A percentile compares a stretch with the other conserved stretches of the same genome.
phyloP scores from a whole-genome alignment of 2,888 invertebrate species.

The Athrips mouffetella region DNA sequence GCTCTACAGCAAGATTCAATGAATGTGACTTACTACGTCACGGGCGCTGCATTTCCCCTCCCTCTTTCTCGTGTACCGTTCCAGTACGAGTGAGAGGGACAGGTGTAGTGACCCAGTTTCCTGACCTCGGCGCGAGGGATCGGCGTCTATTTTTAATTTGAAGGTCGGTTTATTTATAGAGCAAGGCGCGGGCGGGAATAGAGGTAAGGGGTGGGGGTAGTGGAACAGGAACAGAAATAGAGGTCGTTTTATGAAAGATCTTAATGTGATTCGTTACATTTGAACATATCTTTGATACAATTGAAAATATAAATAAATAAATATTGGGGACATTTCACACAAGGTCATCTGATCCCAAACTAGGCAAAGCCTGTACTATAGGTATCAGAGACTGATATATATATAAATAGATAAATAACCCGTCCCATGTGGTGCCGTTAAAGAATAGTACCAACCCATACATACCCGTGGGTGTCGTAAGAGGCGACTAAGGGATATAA shows the following conservation, averaged over 20 bases:
- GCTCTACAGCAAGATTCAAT: constrained; percentile 69
- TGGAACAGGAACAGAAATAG: too few species aligned
- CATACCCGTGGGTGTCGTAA: too few species aligned
- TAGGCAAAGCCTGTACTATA: too few species aligned
- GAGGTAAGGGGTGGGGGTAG: not conserved
- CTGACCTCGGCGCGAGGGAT: constrained; percentile 71
- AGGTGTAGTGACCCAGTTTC: constrained; percentile 67
- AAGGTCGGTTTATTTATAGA: constrained; percentile 77
- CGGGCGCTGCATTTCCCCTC: constrained; percentile 54
- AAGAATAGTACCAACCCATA: too few species aligned
- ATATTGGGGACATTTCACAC: too few species aligned
- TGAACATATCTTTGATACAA: too few species aligned
- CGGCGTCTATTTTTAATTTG: constrained; percentile 75
- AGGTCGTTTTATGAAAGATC: constrained; percentile 15
- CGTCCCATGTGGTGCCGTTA: too few species aligned
- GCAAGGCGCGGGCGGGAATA: constrained; percentile 27
- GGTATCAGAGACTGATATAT: too few species aligned
- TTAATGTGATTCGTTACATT: constrained; percentile 29
- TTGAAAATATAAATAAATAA: too few species aligned
- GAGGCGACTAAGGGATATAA: too few species aligned
- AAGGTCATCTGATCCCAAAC: too few species aligned
- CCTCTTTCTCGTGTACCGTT: constrained; percentile 39
- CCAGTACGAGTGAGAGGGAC: constrained; percentile 41
- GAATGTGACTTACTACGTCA: constrained; percentile 73
- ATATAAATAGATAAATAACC: too few species aligned